phyloP scores from a whole-genome alignment of 2,888 invertebrate species.

The Callyntrura sp. region DNA sequence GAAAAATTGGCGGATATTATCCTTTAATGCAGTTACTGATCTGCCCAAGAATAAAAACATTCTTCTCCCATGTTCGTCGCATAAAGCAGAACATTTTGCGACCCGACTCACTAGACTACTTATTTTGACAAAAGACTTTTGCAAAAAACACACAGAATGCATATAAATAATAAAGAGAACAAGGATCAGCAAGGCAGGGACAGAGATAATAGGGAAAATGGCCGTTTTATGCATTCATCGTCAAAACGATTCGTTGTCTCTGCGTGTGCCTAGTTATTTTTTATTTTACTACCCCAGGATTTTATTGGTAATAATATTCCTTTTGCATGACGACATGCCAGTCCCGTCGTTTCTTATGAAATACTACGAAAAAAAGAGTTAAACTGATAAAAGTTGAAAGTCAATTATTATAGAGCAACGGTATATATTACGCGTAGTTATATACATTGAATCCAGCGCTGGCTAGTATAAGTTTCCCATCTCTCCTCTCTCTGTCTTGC shows the following conservation, averaged over 20 bases:
- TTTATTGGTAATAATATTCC: constrained; percentile 63
- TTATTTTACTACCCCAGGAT: background rate
- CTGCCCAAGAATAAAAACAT: constrained; percentile 66
- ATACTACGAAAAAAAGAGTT: constrained; percentile 40
- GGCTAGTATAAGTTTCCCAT: background rate
- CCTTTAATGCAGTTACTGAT: constrained; percentile 70
- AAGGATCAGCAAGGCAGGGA: background rate
- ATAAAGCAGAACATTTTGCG: background rate
- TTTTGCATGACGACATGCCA: constrained; percentile 36
- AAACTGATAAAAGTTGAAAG: constrained; percentile 27
- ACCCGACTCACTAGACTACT: background rate
- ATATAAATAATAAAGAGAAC: background rate
- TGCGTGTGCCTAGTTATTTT: background rate
- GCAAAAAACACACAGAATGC: background rate
- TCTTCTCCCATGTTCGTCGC: background rate
- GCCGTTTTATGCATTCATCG: background rate
- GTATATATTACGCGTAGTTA: background rate
- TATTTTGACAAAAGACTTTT: background rate
- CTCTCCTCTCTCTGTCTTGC: background rate
- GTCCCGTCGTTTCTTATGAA: background rate
- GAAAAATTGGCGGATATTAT: constrained; percentile 67
- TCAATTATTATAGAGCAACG: background rate
- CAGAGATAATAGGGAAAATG: background rate
- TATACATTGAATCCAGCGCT: background rate
- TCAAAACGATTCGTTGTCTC: no score